phyloP scores from a whole-genome alignment of 2,113 vertebrate species.

The Sphyrna mokarran region DNA sequence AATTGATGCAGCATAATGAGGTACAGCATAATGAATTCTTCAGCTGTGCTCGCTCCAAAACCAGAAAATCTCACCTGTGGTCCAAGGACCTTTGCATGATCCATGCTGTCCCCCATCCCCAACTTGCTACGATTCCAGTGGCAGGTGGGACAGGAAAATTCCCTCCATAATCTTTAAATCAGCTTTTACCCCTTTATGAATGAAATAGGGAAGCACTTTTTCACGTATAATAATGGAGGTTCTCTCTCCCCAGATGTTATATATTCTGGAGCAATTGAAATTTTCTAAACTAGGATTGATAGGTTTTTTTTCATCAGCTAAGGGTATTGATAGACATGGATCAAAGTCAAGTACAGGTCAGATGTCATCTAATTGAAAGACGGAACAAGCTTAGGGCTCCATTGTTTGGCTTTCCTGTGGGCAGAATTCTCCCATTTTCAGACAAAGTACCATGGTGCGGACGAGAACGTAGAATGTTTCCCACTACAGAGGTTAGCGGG shows the following conservation, averaged over 20 bases:
- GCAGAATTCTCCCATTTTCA: no score
- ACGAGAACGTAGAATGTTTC: no score
- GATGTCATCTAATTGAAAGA: background rate
- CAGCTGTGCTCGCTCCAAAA: no score
- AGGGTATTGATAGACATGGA: background rate
- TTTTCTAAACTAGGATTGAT: background rate
- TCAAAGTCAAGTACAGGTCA: background rate
- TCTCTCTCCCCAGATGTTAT: background rate
- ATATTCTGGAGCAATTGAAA: background rate
- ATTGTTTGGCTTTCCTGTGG: background rate
- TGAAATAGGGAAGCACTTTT: background rate
- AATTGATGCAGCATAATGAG: background rate
- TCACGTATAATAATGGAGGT: background rate
- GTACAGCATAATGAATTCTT: background rate
- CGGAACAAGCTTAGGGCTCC: background rate
- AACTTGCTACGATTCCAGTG: no score
- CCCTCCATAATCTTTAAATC: background rate
- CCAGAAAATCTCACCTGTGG: no score
- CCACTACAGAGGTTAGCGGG: no score
- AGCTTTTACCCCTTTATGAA: background rate
- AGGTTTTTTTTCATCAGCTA: background rate
- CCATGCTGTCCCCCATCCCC: no score
- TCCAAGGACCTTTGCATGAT: no score
- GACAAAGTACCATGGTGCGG: no score
- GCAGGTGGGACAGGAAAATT: no score